phyloP scores from a whole-genome alignment of 2,113 vertebrate genomes.

The Mionectes macconnelli region DNA sequence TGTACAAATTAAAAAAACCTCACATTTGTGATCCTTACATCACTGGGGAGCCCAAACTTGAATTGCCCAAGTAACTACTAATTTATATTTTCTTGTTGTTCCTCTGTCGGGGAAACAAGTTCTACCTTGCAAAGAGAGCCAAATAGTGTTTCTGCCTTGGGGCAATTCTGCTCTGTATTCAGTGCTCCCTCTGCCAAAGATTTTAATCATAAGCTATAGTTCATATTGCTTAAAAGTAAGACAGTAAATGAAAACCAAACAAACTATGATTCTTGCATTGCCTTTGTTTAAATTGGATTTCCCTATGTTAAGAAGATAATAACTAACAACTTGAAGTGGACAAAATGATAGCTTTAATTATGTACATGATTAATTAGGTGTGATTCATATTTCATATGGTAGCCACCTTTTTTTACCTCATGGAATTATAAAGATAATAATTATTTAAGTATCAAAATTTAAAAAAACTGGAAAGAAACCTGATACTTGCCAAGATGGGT shows the following conservation, averaged over 20 bases:
- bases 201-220: neutral
- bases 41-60: neutral
- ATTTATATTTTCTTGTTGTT: neutral
- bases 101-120: neutral
- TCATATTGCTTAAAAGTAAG: neutral
- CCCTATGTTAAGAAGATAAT: neutral
- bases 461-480: neutral
- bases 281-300: neutral
- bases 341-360: neutral
- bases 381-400: neutral
- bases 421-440: neutral
- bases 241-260: neutral
- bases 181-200: neutral
- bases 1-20: neutral
- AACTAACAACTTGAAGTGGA: neutral
- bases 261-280: neutral
- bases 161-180: neutral
- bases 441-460: neutral
- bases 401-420: neutral
- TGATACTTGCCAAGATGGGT: neutral
- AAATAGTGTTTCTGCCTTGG: neutral
- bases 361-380: neutral
- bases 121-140: neutral
- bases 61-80: neutral
- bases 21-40: neutral